These are phyloP conservation scores for Dendrocincla fuliginosa DNA, from an alignment of 2,797 vertebrate genomes.

Conservation along the genomic window DNA sequence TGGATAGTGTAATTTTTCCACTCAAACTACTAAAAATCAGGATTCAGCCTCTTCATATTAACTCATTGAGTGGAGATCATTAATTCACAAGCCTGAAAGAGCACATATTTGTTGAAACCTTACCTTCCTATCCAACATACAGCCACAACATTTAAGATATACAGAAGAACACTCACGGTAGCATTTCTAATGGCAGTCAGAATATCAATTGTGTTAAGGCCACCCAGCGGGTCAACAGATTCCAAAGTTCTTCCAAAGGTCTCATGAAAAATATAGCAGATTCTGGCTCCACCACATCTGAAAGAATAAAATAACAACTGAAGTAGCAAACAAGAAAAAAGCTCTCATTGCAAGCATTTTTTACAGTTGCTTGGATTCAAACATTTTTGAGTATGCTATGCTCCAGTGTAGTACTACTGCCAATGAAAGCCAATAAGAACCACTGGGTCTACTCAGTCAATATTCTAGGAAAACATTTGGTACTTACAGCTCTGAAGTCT, in stretches of 20 bases:
- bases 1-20: neutral
- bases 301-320: conserved; percentile 29
- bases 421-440: neutral
- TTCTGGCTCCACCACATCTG: conserved; percentile 96
- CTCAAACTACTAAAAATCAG: neutral
- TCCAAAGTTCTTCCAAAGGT: conserved; percentile 97
- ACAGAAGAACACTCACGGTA: conserved; percentile 83
- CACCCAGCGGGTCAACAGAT: conserved; percentile 96
- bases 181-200: conserved; percentile 98
- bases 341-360: neutral
- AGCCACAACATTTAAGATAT: neutral
- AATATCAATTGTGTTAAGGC: conserved; percentile 96
- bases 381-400: neutral
- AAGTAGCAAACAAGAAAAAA: neutral
- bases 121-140: neutral
- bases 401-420: neutral
- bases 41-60: neutral
- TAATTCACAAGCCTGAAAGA: neutral
- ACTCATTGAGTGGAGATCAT: neutral
- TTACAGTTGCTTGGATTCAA: neutral
- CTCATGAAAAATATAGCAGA: conserved; percentile 99
- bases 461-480: neutral
- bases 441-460: neutral
- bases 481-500: conserved; percentile 97
- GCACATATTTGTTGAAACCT: neutral